phyloP scores from a whole-genome alignment of 2,797 vertebrate species.

The Acrocephalus scirpaceus region DNA sequence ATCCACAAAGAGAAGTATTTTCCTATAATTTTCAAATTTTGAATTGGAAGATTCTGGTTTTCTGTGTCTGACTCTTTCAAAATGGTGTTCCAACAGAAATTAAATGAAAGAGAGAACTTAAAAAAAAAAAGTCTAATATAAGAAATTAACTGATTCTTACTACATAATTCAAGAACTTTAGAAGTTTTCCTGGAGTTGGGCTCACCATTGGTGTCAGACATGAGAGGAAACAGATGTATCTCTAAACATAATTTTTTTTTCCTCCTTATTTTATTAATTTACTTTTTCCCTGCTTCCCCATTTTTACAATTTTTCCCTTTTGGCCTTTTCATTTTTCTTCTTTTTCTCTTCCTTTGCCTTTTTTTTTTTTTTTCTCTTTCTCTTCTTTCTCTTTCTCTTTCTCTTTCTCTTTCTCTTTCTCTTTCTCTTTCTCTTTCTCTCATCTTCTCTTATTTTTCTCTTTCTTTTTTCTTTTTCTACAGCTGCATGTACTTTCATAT shows the following conservation, averaged over 20 bases:
- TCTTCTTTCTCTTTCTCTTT: too few species aligned
- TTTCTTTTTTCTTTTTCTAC: background rate
- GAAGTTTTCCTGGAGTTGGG: background rate
- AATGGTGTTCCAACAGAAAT: background rate
- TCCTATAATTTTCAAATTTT: background rate
- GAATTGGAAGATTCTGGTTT: background rate
- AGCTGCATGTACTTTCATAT: background rate
- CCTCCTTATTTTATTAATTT: background rate
- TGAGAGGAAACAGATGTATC: background rate
- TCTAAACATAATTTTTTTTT: accelerated
- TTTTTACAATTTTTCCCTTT: background rate
- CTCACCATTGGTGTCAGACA: background rate
- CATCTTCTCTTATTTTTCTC: too few species aligned
- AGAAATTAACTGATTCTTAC: accelerated
- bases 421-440: background rate
- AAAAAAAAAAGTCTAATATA: background rate
- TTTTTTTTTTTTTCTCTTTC: background rate
- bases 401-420: background rate
- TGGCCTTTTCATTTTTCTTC: accelerated
- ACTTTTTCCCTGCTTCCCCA: background rate
- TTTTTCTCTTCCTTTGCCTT: background rate
- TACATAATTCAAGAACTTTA: background rate
- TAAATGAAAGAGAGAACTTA: background rate
- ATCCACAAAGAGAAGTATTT: background rate
- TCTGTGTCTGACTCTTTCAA: background rate